A percentile compares a stretch with the other conserved stretches of the same genome.
phyloP scores from a whole-genome alignment of 2,797 vertebrate species.

The Percopsis omiscomaycus region DNA sequence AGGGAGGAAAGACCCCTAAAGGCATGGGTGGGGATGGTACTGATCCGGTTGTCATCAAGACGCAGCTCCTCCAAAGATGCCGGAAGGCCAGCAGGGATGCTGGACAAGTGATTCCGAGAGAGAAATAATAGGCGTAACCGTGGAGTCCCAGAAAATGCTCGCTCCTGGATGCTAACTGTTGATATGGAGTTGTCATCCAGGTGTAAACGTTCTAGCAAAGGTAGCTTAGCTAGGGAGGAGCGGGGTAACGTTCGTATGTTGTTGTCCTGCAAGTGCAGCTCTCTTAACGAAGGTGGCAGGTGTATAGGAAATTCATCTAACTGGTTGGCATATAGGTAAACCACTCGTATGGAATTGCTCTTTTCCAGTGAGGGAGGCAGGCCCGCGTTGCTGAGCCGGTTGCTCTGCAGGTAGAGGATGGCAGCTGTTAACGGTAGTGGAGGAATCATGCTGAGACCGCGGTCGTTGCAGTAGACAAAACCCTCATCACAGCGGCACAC shows the following conservation, averaged over 20 bases:
- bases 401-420: conserved; percentile 97
- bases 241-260: conserved; percentile 89
- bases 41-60: conserved; percentile 93
- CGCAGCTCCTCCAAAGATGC: conserved; percentile 90
- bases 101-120: conserved; percentile 93
- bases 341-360: conserved; percentile 82
- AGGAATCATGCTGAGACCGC: conserved; percentile 88
- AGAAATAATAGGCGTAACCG: conserved; percentile 87
- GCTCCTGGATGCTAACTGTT: conserved; percentile 93
- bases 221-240: conserved; percentile 84
- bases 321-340: conserved; percentile 93
- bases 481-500: conserved; percentile 92
- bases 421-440: conserved; percentile 87
- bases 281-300: conserved; percentile 86
- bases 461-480: conserved; percentile 96
- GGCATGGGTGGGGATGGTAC: conserved; percentile 89
- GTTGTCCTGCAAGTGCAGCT: conserved; percentile 96
- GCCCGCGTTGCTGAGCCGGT: conserved; percentile 88
- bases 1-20: conserved; percentile 89
- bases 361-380: conserved; percentile 83
- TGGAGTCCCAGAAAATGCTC: conserved; percentile 89
- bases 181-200: conserved; percentile 96
- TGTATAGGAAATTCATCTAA: conserved; percentile 89
- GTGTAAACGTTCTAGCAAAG: conserved; percentile 90
- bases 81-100: conserved; percentile 90